Conservation (phyloP, 2,113 vertebrate species). For the Pagrus major region DNA sequence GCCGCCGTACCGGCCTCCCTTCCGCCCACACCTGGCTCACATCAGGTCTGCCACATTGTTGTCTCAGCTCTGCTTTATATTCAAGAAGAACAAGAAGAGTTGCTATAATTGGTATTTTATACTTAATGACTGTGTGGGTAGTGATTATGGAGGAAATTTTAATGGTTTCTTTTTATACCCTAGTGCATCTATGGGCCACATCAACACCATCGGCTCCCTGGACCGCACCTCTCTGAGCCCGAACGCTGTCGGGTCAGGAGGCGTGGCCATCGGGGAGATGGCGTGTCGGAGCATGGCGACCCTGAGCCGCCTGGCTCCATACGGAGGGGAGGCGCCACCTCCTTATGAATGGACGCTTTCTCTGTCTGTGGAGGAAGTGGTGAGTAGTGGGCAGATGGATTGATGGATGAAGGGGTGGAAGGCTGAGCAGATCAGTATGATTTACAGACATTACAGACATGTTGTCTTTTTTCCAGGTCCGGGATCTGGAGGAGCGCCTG, state of each 20-base stretch:
- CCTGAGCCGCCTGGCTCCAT: conserved; percentile 88
- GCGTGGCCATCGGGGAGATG: conserved; percentile 77
- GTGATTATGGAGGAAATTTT: conserved; percentile 30
- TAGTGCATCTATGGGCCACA: conserved; percentile 94
- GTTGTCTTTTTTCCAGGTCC: conserved; percentile 71
- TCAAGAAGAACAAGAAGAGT: conserved; percentile 15
- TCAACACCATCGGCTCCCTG: conserved; percentile 94
- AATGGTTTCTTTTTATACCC: neutral
- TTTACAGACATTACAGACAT: conserved; percentile 1
- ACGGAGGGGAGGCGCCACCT: conserved; percentile 87
- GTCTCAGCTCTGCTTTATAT: conserved; percentile 16
- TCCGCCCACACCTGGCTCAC: conserved; percentile 88
- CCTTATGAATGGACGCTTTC: conserved; percentile 93
- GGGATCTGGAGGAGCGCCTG: conserved; percentile 91
- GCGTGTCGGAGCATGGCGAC: conserved; percentile 90
- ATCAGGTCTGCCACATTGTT: conserved; percentile 83
- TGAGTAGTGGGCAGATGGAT: conserved; percentile 46
- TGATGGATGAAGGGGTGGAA: neutral
- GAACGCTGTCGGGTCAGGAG: conserved; percentile 75
- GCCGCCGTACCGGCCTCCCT: conserved; percentile 88
- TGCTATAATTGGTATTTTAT: conserved; percentile 12
- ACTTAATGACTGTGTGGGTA: conserved; percentile 31
- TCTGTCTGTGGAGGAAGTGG: conserved; percentile 89
- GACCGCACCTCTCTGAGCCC: conserved; percentile 85
- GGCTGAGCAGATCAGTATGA: neutral